Conservation (phyloP, 2,888 invertebrate species). For the Sesamia inferens region DNA sequence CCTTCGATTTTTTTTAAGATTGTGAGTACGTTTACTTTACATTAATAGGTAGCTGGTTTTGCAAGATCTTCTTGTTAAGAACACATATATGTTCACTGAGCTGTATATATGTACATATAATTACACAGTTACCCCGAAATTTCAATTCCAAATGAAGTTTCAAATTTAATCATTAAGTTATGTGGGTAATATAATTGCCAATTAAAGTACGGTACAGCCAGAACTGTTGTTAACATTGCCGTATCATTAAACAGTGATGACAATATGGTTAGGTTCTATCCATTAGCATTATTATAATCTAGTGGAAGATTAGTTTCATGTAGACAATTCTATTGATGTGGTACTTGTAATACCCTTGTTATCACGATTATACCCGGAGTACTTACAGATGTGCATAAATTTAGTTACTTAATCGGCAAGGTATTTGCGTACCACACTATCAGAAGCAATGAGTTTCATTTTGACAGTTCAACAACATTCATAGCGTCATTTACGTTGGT, state of each 20-base stretch:
- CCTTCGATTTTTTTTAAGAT: no score
- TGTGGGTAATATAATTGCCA: conserved; percentile 8
- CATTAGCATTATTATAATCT: conserved; percentile 22
- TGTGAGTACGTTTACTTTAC: no score
- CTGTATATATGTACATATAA: neutral
- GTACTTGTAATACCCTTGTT: conserved; percentile 9
- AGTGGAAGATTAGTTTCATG: conserved; percentile 31
- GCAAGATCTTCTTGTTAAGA: neutral
- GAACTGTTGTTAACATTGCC: neutral
- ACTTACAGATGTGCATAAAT: neutral
- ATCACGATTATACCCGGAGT: neutral
- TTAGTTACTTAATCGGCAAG: no score
- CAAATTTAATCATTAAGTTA: conserved; percentile 19
- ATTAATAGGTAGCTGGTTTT: no score
- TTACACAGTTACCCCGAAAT: neutral
- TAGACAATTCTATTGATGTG: conserved; percentile 34
- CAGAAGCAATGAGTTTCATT: no score
- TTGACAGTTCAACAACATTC: no score
- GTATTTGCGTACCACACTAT: no score
- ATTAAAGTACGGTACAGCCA: conserved; percentile 16
- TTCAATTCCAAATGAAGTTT: neutral
- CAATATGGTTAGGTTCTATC: conserved; percentile 7
- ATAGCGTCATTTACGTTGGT: no score
- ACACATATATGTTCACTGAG: neutral
- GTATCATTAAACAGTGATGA: conserved; percentile 31